Evolutionary conservation across 2,797 vertebrate genomes (phyloP).

Genomic region (Pteropus rufus): DNA sequence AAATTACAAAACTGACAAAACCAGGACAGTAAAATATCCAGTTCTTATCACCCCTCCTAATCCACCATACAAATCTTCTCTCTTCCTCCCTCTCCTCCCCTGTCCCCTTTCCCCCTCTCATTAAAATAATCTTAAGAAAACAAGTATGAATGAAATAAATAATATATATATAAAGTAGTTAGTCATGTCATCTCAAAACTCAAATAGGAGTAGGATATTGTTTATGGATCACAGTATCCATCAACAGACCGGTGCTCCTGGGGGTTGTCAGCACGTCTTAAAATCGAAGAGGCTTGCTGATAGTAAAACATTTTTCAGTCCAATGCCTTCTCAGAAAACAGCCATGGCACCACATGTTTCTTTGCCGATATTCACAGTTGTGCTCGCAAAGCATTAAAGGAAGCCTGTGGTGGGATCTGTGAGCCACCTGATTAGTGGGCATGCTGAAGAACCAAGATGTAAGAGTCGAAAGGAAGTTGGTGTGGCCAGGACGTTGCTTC

Average conservation of each 20-base stretch:
- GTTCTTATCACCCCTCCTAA: not conserved
- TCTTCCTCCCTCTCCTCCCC: not conserved
- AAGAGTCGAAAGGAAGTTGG: not conserved
- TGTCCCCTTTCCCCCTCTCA: not conserved
- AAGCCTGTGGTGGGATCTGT: not conserved
- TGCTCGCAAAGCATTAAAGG: not conserved
- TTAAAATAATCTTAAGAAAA: not conserved
- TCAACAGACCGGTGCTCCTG: not conserved
- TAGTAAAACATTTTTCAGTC: not conserved
- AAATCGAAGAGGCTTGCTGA: not conserved
- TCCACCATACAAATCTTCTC: not conserved
- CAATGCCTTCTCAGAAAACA: not conserved
- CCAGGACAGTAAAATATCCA: not conserved
- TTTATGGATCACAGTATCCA: not conserved
- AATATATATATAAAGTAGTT: not conserved
- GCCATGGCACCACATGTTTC: not conserved
- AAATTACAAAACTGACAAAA: not conserved
- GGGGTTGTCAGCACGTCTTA: not conserved
- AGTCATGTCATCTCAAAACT: not conserved
- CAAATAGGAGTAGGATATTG: not conserved
- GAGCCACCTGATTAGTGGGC: not conserved
- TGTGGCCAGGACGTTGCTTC: fast-evolving
- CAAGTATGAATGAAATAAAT: not conserved
- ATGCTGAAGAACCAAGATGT: not conserved
- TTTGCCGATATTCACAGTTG: not conserved